Conservation (phyloP, 2,797 vertebrate genomes). For the Gymnoscopelus microlampas region DNA sequence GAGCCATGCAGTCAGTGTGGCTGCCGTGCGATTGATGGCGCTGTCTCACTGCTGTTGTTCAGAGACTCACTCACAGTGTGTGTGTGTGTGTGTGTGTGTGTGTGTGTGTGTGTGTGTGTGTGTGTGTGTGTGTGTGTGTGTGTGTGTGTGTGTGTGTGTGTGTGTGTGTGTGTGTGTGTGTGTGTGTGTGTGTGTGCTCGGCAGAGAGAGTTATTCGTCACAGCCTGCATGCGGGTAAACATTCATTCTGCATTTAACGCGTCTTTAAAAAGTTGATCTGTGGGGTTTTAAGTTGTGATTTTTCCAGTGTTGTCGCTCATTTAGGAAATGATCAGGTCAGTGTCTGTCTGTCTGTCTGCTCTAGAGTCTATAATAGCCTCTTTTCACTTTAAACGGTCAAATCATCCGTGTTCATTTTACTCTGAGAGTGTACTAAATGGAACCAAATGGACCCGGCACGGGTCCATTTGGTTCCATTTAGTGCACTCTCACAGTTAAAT, state of each 20-base stretch:
- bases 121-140: not conserved
- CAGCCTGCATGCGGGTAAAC: not conserved
- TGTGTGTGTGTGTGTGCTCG: not conserved
- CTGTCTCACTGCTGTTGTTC: constrained; percentile 78
- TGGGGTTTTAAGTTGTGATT: constrained; percentile 50
- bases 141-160: constrained; percentile 9
- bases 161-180: not conserved
- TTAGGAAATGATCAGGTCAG: no score
- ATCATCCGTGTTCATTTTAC: no score
- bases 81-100: constrained; percentile 7
- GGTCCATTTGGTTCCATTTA: no score
- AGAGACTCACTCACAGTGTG: constrained; percentile 43
- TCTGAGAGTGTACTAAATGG: no score
- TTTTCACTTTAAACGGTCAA: no score
- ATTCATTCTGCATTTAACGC: not conserved
- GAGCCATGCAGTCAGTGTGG: constrained; percentile 39
- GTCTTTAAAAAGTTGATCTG: not conserved
- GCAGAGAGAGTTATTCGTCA: not conserved
- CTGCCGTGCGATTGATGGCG: constrained; percentile 80
- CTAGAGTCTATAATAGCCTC: no score
- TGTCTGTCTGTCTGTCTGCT: no score
- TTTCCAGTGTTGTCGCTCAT: not conserved
- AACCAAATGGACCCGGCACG: no score
- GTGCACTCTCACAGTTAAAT: no score
- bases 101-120: not conserved